phyloP scores from a whole-genome alignment of 2,113 vertebrate species.

The Anser brachyrhynchus region DNA sequence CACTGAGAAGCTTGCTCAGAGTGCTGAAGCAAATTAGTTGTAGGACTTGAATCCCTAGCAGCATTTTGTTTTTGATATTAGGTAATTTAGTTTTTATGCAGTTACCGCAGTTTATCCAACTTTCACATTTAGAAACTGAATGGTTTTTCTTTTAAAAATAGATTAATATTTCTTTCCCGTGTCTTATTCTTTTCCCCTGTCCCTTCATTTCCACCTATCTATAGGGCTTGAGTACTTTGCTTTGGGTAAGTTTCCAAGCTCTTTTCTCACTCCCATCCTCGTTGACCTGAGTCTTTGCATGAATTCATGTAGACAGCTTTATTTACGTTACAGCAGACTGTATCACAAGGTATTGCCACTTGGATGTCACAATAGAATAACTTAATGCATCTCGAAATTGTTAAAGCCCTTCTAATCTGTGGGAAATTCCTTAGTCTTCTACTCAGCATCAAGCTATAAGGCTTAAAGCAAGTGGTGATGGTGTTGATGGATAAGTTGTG shows the following conservation, averaged over 20 bases:
- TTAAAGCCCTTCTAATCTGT: not conserved
- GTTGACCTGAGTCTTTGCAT: constrained; percentile 48
- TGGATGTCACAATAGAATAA: not conserved
- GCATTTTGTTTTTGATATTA: not conserved
- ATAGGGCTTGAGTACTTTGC: constrained; percentile 79
- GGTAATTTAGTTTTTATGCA: not conserved
- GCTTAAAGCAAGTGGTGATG: not conserved
- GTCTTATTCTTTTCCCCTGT: constrained; percentile 64
- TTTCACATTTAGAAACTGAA: constrained; percentile 33
- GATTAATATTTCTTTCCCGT: constrained; percentile 75
- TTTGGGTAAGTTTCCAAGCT: constrained; percentile 76
- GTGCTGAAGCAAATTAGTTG: not conserved
- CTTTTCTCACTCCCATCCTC: constrained; percentile 47
- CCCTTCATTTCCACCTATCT: constrained; percentile 63
- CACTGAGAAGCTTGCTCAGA: not conserved
- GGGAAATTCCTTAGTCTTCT: not conserved
- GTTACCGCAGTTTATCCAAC: not conserved
- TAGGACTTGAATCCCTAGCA: not conserved
- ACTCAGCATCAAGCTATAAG: not conserved
- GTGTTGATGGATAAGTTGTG: not conserved
- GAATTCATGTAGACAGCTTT: constrained; percentile 38
- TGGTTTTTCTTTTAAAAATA: constrained; percentile 55
- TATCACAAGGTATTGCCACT: constrained; percentile 58
- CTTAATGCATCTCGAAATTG: not conserved
- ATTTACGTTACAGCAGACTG: constrained; percentile 23